Base-by-base conservation (phyloP, 2,888 invertebrate species). In the Lycocerus yunnanus region DNA sequence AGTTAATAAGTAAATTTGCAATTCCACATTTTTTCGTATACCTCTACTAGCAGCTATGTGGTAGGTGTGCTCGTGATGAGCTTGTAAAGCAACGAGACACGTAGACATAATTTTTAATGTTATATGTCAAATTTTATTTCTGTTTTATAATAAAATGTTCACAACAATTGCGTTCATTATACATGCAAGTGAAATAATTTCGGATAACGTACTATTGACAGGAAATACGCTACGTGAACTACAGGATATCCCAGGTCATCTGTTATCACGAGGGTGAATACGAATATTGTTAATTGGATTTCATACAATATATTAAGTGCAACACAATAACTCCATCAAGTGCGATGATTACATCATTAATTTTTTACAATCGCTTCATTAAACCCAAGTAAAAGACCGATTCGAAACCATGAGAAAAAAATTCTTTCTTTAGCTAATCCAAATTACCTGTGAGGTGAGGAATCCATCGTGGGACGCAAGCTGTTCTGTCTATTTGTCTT, bases 221-320 rank as follows among this genome's bases (percentile, higher is more conserved):
- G 77, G 77, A 77, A 77, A 73, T 73, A 77, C 73, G 77, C 71
- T 77, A 71, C 67, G 68, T 73, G 77, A 71, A 71, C 69, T 72
- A 69, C 75, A 75, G 77, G 77, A 77, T 76, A 73, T 77, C 72
- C 72, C 68, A 70, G 58, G 59, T 16, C 66, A 66, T 66, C 66
- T 67, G 70, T 15, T 70, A 65, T 70, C 70, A 58, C 18, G 11
- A 20, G 71, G 71, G 66, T 67, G 59, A 71, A 43, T 27, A 16
- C 58, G 16, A 20, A 63, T n/a, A 59, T 63, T 70, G 27, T 21
- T 20, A 27, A 24, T 69, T 58, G 20, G 18, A 21, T 60, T 69
- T 60, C 43, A 18, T 69, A 58, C 43, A 43, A 43, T 43, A n/a
- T 43, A 43, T 43, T 43, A 43, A 43, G 43, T 43, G 43, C 43